These are phyloP conservation scores for Apteryx owenii DNA, from an alignment of 2,113 vertebrate species.

Conservation along the genomic window DNA sequence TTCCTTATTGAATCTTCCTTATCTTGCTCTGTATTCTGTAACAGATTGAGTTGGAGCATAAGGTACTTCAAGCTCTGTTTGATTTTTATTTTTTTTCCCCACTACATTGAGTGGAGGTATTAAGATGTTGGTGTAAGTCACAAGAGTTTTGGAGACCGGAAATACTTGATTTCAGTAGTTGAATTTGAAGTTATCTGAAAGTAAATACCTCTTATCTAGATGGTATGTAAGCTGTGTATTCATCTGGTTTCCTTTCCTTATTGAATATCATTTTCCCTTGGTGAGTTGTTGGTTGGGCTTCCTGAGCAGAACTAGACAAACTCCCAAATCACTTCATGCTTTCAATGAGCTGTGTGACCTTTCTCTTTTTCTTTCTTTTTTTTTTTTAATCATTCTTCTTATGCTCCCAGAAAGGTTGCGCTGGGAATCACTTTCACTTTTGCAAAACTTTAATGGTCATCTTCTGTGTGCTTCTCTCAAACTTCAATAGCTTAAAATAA, in stretches of 20 bases:
- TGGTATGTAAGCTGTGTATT: conserved; percentile 16
- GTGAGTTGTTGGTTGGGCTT: conserved; percentile 29
- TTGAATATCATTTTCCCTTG: conserved; percentile 19
- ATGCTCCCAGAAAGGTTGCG: background rate
- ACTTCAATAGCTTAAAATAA: background rate
- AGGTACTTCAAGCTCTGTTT: conserved; percentile 29
- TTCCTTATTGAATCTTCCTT: conserved; percentile 52
- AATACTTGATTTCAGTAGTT: conserved; percentile 62
- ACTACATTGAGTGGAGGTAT: conserved; percentile 3
- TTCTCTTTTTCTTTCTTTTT: background rate
- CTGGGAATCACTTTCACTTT: background rate
- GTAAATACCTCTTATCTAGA: conserved; percentile 66
- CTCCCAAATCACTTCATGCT: conserved; percentile 30
- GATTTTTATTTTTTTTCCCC: background rate
- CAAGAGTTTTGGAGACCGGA: conserved; percentile 54
- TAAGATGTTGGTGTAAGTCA: conserved; percentile 52
- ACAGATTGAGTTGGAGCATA: background rate
- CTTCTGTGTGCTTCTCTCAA: background rate
- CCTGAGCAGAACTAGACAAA: conserved; percentile 55
- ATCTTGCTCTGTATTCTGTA: conserved; percentile 29
- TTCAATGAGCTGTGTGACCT: conserved; percentile 24
- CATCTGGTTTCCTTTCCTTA: conserved; percentile 42
- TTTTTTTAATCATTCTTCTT: conserved; percentile 39
- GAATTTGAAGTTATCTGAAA: conserved; percentile 58
- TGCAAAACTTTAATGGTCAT: background rate